Conservation (phyloP, 1,140 invertebrate species). For the Parasteatoda tepidariorum region DNA sequence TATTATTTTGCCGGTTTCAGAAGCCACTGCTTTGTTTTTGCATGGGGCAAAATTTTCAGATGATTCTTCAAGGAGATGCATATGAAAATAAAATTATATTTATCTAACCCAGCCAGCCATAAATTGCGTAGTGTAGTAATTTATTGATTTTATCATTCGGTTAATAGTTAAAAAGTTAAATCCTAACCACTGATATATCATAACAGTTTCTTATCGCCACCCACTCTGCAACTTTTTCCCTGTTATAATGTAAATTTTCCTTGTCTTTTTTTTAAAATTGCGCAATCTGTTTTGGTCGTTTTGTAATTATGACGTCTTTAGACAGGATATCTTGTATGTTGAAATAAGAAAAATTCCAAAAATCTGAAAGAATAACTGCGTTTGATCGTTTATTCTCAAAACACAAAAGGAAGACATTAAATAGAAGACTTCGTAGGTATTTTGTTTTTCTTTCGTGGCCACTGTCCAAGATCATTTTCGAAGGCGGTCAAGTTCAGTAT, state of each 20-base stretch:
- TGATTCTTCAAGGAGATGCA: no score
- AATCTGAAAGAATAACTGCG: no score
- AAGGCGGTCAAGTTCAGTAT: slow-evolving; percentile 56
- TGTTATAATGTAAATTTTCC: not conserved
- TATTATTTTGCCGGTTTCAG: no score
- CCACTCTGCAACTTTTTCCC: no score
- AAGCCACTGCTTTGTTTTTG: no score
- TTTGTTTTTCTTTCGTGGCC: slow-evolving; percentile 31
- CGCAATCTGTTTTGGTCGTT: slow-evolving; percentile 42
- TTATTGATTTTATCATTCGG: no score
- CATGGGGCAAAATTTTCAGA: no score
- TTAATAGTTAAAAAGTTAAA: no score
- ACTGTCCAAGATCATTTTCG: slow-evolving; percentile 49
- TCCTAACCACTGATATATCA: not conserved
- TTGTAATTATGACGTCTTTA: slow-evolving; percentile 46
- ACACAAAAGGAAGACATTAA: not conserved
- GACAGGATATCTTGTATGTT: slow-evolving; percentile 15
- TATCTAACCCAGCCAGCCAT: not conserved
- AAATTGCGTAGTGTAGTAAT: no score
- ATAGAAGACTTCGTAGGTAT: not conserved
- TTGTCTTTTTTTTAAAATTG: slow-evolving; percentile 17
- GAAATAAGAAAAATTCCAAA: slow-evolving; percentile 37
- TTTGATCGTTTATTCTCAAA: not conserved
- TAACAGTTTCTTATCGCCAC: not conserved
- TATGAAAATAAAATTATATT: no score